Evolutionary conservation across 2,113 vertebrate species (phyloP), one percentile per base, ranked within the genome.

Genomic region (Paratilapia polleni): DNA sequence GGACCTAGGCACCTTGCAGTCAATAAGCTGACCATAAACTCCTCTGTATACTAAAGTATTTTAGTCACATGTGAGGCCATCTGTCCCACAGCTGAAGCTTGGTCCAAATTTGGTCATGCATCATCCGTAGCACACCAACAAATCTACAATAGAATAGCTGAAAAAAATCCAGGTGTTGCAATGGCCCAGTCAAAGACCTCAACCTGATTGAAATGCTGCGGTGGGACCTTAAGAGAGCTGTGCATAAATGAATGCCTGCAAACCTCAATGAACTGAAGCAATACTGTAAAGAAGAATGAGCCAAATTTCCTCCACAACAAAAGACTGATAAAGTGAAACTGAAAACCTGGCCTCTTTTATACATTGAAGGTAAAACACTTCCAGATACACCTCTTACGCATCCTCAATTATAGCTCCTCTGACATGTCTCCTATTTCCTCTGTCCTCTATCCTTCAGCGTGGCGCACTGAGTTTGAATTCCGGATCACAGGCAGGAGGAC

Each of bases 251-350:
- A 68, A 47, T 15, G 43, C 14, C 43, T 15, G 14, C 43, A 68
- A 26, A 22, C 64, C 38, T 68, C 22, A 68, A 22, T 47, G 38
- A 68, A 17, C 64, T 47, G 22, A 47, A 6, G 0, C 64, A 47
- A 26, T 68, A 22, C 47, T 2, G 0, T 26, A 19, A 68, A 49
- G 5, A 47, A 19, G 9, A 26, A 22, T 20, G 17, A 2, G 0
- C 19, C 49, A 68, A 68, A 1, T 0, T 0, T 0, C 14, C 26
- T 70, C 19, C n/a, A 10, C 20, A 57, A 4, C 4, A n/a, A 11
- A 17, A 54, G 14, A 52, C 1, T 52, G 17, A 52, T 52, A 7
- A 19, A 8, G 49, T 52, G 17, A 52, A 8, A 17, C 17, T 19
- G 41, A 49, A 49, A 20, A 4, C 47, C 47, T 17, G 15, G 15